phyloP scores from a whole-genome alignment of 2,113 vertebrate genomes.

The Cervus canadensis region DNA sequence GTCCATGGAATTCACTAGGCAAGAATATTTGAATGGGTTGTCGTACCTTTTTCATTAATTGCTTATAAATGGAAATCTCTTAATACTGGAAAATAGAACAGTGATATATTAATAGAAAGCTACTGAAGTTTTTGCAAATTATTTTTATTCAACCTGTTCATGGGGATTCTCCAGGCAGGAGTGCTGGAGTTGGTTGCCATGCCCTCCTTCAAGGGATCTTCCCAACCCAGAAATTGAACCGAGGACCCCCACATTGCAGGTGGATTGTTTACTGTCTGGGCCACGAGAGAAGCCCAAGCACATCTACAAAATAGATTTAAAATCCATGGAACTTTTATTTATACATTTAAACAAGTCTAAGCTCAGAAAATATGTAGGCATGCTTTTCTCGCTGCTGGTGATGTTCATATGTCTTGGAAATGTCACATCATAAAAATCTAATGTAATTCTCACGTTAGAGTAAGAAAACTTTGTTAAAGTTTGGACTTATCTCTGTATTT shows the following conservation, averaged over 20 bases:
- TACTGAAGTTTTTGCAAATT: neutral
- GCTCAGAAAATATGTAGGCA: neutral
- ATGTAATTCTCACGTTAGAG: neutral
- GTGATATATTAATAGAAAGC: neutral
- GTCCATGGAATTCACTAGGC: neutral
- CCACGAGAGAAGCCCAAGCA: neutral
- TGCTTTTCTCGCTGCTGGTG: neutral
- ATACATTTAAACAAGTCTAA: neutral
- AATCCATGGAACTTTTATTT: neutral
- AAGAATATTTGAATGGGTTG: neutral
- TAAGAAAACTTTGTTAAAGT: neutral
- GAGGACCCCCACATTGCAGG: fast-evolving
- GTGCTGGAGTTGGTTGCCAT: neutral
- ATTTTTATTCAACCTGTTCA: neutral
- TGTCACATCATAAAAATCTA: neutral
- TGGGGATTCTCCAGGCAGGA: neutral
- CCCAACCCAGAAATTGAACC: neutral
- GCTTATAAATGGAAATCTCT: neutral
- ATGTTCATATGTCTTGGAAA: neutral
- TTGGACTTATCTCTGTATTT: neutral
- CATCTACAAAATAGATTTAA: neutral
- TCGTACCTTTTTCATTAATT: neutral
- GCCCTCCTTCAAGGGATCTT: neutral
- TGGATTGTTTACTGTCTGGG: neutral
- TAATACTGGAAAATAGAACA: neutral